phyloP scores from a whole-genome alignment of 2,888 invertebrate species.

The Drosophila koepferae region DNA sequence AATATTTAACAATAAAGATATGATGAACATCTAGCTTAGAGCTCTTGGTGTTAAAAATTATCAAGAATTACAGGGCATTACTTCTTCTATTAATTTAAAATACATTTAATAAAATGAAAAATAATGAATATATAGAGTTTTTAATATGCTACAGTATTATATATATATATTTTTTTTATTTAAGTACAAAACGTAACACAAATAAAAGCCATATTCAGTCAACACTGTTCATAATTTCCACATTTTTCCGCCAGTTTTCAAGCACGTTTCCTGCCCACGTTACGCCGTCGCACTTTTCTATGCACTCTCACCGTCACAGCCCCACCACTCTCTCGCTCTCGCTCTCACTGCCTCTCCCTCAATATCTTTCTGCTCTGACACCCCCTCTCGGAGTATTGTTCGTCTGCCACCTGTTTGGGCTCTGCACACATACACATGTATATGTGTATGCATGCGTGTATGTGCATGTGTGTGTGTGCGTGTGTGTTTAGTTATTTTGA shows the following conservation, averaged over 20 bases:
- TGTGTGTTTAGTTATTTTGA: conserved; percentile 39
- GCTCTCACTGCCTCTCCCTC: conserved; percentile 3
- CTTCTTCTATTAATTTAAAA: not conserved
- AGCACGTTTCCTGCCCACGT: conserved; percentile 24
- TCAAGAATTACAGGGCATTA: not conserved
- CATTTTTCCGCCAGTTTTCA: conserved; percentile 19
- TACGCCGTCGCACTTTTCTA: conserved; percentile 57
- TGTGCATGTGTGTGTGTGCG: not conserved
- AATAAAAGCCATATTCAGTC: conserved; percentile 3
- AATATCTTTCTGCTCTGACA: not conserved
- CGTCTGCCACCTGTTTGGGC: conserved; percentile 54
- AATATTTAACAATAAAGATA: not conserved
- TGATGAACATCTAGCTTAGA: not conserved
- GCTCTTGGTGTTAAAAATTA: not conserved
- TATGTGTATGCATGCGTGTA: not conserved
- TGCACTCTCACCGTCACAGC: conserved; percentile 4
- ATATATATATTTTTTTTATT: too few species aligned
- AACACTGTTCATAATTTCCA: conserved; percentile 4
- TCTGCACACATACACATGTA: not conserved
- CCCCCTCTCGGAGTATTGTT: conserved; percentile 3
- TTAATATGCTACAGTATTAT: too few species aligned
- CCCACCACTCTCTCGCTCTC: conserved; percentile 6
- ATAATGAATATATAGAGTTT: too few species aligned
- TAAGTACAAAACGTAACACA: not conserved
- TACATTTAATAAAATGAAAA: not conserved